Percentiles rank a stretch among this genome's conserved stretches.
Conservation (phyloP, 2,797 vertebrate genomes). For the Microctenopoma steveboyesi region DNA sequence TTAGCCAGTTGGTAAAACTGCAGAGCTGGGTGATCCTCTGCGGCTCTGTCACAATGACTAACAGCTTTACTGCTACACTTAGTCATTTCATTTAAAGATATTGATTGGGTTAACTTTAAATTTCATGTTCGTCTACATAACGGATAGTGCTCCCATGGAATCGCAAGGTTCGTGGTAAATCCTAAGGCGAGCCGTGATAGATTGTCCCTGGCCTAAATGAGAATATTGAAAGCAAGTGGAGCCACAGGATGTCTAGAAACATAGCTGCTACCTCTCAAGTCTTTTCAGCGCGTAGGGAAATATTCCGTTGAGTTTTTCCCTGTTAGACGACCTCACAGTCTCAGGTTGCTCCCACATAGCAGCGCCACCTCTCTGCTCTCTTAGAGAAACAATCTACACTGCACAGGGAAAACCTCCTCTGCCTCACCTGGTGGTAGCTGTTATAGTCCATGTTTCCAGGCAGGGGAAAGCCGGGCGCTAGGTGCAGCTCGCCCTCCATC, state of each 20-base stretch:
- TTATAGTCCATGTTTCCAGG: conserved; percentile 92
- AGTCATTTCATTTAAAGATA: no score
- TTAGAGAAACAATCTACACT: conserved; percentile 29
- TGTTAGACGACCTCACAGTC: conserved; percentile 18
- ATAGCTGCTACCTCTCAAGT: neutral
- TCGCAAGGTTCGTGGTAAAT: neutral
- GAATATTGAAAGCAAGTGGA: neutral
- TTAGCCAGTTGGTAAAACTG: no score
- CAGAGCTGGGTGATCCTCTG: no score
- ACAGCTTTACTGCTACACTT: no score
- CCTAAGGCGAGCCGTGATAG: neutral
- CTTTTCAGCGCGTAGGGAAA: neutral
- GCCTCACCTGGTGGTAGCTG: conserved; percentile 90
- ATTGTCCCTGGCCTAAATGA: neutral
- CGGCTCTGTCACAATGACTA: no score
- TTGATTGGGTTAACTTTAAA: neutral
- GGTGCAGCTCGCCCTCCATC: conserved; percentile 89
- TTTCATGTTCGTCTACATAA: neutral
- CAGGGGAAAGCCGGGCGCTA: conserved; percentile 90
- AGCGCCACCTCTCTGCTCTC: conserved; percentile 38
- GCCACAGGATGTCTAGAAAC: neutral
- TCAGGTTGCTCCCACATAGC: conserved; percentile 37
- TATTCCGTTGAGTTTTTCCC: neutral
- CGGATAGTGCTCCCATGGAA: neutral
- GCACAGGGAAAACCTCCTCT: conserved; percentile 3